phyloP scores from a whole-genome alignment of 2,888 invertebrate genomes.

The Orthosia gracilis region DNA sequence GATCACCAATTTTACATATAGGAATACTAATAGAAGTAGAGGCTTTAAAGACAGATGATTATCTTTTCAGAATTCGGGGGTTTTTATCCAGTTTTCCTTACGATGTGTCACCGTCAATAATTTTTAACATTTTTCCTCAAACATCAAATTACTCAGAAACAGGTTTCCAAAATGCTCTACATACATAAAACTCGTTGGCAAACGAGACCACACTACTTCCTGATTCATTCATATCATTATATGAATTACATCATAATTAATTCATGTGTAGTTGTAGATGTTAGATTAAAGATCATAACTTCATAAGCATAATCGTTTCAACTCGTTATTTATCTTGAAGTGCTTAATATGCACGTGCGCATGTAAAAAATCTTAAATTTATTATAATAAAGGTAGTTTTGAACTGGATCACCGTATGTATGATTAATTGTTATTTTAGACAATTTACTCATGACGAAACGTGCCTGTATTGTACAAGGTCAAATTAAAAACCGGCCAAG shows the following conservation, averaged over 20 bases:
- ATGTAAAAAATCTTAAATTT: conserved; percentile 31
- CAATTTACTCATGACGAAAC: not conserved
- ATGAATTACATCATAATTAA: conserved; percentile 56
- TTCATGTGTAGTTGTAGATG: conserved; percentile 54
- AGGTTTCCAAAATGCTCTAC: conserved; percentile 29
- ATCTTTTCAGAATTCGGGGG: not conserved
- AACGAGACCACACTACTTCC: conserved; percentile 37
- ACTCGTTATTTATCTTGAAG: conserved; percentile 42
- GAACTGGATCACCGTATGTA: conserved; percentile 5
- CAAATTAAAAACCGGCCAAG: not conserved
- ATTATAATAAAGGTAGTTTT: conserved; percentile 16
- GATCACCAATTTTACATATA: too few species aligned
- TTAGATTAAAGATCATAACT: conserved; percentile 45
- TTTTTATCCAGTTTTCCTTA: not conserved
- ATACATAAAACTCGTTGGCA: conserved; percentile 26
- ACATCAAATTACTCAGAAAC: conserved; percentile 10
- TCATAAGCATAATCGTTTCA: conserved; percentile 42
- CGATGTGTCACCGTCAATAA: not conserved
- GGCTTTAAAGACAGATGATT: too few species aligned
- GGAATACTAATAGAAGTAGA: too few species aligned
- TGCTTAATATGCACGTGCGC: conserved; percentile 16
- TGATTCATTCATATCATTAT: conserved; percentile 51
- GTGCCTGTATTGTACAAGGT: not conserved
- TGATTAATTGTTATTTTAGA: conserved; percentile 7
- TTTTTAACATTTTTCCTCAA: conserved; percentile 10